These are phyloP conservation scores for Oreochromis tanganicae DNA, from an alignment of 2,113 vertebrate genomes.

Conservation along the genomic window DNA sequence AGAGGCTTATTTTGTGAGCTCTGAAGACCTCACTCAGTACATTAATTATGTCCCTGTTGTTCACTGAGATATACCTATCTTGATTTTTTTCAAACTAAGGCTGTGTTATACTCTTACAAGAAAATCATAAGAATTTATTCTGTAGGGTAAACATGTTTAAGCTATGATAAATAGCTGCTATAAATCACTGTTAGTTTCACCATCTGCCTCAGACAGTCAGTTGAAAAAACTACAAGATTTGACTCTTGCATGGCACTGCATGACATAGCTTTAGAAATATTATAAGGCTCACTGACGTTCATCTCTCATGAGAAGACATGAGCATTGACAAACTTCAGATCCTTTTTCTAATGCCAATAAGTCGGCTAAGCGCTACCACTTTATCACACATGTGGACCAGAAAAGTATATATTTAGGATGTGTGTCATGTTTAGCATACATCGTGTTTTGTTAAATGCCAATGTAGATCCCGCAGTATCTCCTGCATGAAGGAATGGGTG, in stretches of 20 bases:
- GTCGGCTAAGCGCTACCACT: neutral
- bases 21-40: slow-evolving; percentile 49
- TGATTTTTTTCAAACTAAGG: neutral
- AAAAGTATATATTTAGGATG: neutral
- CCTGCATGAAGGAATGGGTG: slow-evolving; percentile 2
- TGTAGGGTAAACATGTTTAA: slow-evolving; percentile 1
- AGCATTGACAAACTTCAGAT: slow-evolving; percentile 2
- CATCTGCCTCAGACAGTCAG: slow-evolving; percentile 30
- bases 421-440: neutral
- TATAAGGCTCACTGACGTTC: slow-evolving; percentile 18
- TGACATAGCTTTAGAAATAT: slow-evolving; percentile 11
- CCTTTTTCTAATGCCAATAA: slow-evolving; percentile 3
- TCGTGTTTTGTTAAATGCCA: neutral
- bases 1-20: slow-evolving; percentile 66
- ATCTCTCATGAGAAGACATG: neutral
- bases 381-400: neutral
- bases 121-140: neutral
- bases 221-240: neutral
- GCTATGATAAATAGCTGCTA: slow-evolving; percentile 20
- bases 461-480: neutral
- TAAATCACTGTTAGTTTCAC: slow-evolving; percentile 8
- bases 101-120: neutral
- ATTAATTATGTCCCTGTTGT: slow-evolving; percentile 60
- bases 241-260: neutral
- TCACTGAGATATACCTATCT: slow-evolving; percentile 34